Base-by-base conservation (phyloP, 2,888 invertebrate species). In the Thereva unica region DNA sequence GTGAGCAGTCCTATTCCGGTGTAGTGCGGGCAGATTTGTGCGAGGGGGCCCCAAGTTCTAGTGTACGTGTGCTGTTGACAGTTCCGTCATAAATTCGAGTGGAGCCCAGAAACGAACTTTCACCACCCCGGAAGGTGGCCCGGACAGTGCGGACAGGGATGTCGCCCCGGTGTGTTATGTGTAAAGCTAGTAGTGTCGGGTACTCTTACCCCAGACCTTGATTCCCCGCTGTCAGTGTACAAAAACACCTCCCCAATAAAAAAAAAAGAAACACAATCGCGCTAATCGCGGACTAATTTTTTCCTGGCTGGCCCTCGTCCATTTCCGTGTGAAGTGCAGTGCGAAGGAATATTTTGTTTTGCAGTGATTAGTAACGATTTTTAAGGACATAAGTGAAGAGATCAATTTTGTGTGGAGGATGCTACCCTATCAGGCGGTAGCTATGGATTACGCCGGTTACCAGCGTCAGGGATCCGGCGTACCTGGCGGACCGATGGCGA, bases 401-500 rank as follows among this genome's bases (percentile, higher is more conserved):
- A 66, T 64, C 52, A 52, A 52, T 47, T 12, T 35, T 42, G 42
- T 41, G 12, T 40, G 49, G 10, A 73, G 68, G 64, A 92, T 92
- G 92, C 85, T 92, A 85, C 92, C 92, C 77, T 92, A 92, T 83
- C 92, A 92, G 84, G 89, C 90, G 74, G 91, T 93, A 57, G 91
- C 93, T 78, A 93, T 93, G 93, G 89, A 89, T 86, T 89, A 89
- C 82, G 89, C 89, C 76, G 88, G 84, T 71, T 84, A 85, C 84
- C 84, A 87, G 83, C 85, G 86, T 81, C 85, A 87, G 81, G 76
- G 78, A 59, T 74, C 76, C 38, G 78, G 77, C 4, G 78, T 80
- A 72, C 78, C 78, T 2, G 76, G 78, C 59, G 76, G 78, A 41
- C 80, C 79, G 63, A 80, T 80, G 80, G 73, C 74, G 42, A 78